Percentiles rank a stretch among this genome's conserved stretches.
Conservation (phyloP, 2,888 invertebrate genomes). For the Netelia inedita region DNA sequence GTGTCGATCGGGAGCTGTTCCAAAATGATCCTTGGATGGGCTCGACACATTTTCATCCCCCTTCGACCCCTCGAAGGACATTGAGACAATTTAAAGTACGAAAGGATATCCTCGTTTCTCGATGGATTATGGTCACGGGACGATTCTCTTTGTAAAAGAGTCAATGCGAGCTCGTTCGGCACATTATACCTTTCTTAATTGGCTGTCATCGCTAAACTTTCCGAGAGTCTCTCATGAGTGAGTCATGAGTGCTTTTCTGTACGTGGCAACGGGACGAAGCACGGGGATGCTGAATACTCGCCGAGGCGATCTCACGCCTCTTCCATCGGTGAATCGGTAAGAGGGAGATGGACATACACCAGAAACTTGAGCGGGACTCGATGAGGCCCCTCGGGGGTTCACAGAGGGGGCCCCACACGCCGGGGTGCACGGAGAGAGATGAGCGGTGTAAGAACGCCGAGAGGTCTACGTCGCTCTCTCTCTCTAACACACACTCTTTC, state of each 20-base stretch:
- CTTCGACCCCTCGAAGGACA: neutral
- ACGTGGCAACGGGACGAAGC: constrained; percentile 27
- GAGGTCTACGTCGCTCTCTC: constrained; percentile 28
- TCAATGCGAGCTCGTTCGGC: constrained; percentile 48
- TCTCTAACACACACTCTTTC: constrained; percentile 61
- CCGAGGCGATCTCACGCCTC: constrained; percentile 61
- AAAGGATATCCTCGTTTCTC: neutral
- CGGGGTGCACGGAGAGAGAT: constrained; percentile 63
- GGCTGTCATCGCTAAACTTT: constrained; percentile 63
- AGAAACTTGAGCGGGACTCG: constrained; percentile 36
- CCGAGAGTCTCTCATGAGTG: constrained; percentile 55
- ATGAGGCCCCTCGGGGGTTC: constrained; percentile 43
- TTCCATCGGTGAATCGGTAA: constrained; percentile 17
- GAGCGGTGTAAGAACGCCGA: constrained; percentile 50
- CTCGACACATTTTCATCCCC: neutral
- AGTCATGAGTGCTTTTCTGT: constrained; percentile 56
- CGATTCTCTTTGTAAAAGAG: constrained; percentile 2
- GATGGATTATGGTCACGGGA: neutral
- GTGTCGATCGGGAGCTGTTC: constrained; percentile 46
- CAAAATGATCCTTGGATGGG: neutral
- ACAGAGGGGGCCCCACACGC: constrained; percentile 58
- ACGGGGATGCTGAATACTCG: constrained; percentile 42
- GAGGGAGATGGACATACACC: constrained; percentile 40
- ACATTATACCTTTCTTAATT: constrained; percentile 57
- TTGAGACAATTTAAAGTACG: neutral